Percentiles rank a stretch among this genome's conserved stretches.
phyloP scores from a whole-genome alignment of 2,113 vertebrate genomes.

The Caracal caracal region DNA sequence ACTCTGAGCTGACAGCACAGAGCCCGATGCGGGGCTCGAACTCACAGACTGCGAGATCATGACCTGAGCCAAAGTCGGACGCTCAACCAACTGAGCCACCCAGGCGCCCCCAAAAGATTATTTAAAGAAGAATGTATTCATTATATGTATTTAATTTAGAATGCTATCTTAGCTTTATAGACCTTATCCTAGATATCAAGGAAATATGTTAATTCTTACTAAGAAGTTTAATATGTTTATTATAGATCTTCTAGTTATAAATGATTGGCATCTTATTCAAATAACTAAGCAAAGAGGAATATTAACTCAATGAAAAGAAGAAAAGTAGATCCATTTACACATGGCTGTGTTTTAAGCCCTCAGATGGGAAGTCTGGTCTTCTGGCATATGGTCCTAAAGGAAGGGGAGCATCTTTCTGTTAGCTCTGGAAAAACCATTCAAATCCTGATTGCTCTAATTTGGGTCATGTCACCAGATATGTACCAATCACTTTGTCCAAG shows the following conservation, averaged over 20 bases:
- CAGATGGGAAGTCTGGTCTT: not conserved
- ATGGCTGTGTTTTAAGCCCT: not conserved
- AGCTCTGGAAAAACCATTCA: not conserved
- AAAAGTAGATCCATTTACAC: not conserved
- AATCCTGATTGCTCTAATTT: not conserved
- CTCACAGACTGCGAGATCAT: too few species aligned
- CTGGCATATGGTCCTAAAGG: not conserved
- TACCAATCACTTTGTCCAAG: not conserved
- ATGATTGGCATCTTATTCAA: not conserved
- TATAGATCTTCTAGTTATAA: not conserved
- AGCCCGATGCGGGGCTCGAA: too few species aligned
- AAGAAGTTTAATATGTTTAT: not conserved
- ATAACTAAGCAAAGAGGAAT: not conserved
- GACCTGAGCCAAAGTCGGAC: too few species aligned
- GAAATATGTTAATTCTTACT: not conserved
- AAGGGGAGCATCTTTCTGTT: not conserved
- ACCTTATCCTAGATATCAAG: not conserved
- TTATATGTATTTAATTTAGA: not conserved
- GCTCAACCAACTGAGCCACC: too few species aligned
- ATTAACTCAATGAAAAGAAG: not conserved
- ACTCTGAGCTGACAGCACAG: too few species aligned
- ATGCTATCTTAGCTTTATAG: not conserved
- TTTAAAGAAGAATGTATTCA: not conserved
- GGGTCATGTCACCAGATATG: not conserved
- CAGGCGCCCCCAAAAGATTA: not conserved